These are phyloP conservation scores for Microplitis manilae DNA, from an alignment of 2,888 invertebrate species.

Conservation along the genomic window DNA sequence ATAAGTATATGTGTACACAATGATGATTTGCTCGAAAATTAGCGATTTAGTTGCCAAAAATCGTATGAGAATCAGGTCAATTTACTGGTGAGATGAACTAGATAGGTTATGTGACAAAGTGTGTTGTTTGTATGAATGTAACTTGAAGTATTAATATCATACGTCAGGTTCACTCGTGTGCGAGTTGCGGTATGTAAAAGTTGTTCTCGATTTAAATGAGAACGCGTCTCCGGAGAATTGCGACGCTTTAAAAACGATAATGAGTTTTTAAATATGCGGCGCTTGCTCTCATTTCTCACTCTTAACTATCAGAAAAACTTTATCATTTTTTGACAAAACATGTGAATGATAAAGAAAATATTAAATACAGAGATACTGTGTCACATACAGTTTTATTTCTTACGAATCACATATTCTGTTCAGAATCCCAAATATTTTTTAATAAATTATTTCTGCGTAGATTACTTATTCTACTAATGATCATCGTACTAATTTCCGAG, in stretches of 20 bases:
- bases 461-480: no score
- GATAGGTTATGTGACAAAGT: constrained; percentile 56
- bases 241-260: constrained; percentile 25
- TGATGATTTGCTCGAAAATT: constrained; percentile 4
- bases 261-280: constrained; percentile 33
- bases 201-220: constrained; percentile 31
- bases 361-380: not conserved
- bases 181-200: constrained; percentile 20
- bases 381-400: no score
- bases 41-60: constrained; percentile 55
- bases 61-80: constrained; percentile 58
- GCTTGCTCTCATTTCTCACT: constrained; percentile 17
- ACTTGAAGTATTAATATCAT: constrained; percentile 56
- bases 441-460: no score
- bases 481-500: no score
- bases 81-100: constrained; percentile 45
- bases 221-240: constrained; percentile 28
- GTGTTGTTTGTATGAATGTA: constrained; percentile 49
- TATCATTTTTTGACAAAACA: not conserved
- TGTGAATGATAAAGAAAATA: not conserved
- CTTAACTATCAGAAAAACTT: not conserved
- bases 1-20: constrained; percentile 7
- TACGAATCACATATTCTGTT: no score
- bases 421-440: no score
- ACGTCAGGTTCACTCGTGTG: constrained; percentile 15